Evolutionary conservation across 2,113 vertebrate genomes (phyloP), one percentile per base, ranked within the genome.

Genomic region (Chaetodon auriga): DNA sequence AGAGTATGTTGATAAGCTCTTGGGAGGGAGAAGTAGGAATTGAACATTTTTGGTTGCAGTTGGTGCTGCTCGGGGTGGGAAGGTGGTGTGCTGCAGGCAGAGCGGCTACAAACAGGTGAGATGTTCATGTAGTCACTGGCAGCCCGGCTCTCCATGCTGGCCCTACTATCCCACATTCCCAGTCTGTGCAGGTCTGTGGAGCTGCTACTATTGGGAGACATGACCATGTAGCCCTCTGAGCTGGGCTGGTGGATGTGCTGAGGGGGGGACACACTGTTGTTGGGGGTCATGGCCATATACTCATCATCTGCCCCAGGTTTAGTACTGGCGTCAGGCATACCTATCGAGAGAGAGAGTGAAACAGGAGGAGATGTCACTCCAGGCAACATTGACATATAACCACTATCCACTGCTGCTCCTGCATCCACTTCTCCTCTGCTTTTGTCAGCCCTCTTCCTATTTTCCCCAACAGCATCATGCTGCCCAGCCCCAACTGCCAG

Each of bases 51-150:
- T 54, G 95, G 94, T 74, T 93, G 93, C 38, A 93, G 84, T 41
- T 92, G 90, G 69, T 94, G 92, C 73, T 94, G 94, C 73, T 95
- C 95, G 0, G 93, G 92, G 60, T 95, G 95, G 57, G 90, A 94
- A 2, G 94, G 94, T 0, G 91, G 95, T 1, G 95, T 95, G 81
- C 93, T 93, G 88, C 88, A 93, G 71, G 95, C 94, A 0, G 94
- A 95, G 46, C 95, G 95, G 66, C 88, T 92, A 78, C 93, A 95
- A 48, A 93, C 87, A 2, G 96, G 95, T 8, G 96, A 96, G 94
- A 96, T 95, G 91, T 96, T 96, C 94, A 96, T 92, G 57, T 97
- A 97, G 80, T 97, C 96, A 0, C 95, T 89, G 61, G 82, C 83
- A 13, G 84, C 83, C 15, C 89, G 88, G 84, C 93, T 92, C 83